These are phyloP conservation scores for Drosophila glabriapex DNA, from an alignment of 2,888 invertebrate species.

Conservation along the genomic window DNA sequence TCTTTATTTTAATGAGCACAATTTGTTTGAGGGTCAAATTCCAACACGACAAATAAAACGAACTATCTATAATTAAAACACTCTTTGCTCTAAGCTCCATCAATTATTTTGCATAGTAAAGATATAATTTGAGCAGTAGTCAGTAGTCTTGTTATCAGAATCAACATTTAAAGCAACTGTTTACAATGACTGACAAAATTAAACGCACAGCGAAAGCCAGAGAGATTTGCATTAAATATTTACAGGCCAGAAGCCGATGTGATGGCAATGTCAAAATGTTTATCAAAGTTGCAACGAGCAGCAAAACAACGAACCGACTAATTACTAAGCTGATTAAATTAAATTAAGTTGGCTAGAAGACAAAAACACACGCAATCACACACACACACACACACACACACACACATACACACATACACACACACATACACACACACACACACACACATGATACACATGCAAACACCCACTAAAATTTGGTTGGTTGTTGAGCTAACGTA, in stretches of 20 bases:
- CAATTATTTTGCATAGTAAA: neutral
- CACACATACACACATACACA: neutral
- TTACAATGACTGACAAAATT: neutral
- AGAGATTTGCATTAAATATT: constrained; percentile 39
- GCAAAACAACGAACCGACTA: constrained; percentile 28
- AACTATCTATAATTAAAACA: neutral
- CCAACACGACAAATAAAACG: neutral
- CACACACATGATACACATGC: neutral
- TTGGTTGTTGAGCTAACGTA: neutral
- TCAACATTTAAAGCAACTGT: neutral
- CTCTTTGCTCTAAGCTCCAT: neutral
- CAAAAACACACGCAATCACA: constrained; percentile 5
- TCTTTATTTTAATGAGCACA: neutral
- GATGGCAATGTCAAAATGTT: constrained; percentile 18
- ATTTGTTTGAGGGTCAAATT: neutral
- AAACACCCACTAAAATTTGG: constrained; percentile 3
- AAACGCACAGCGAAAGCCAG: neutral
- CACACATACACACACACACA: neutral
- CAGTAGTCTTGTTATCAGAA: neutral
- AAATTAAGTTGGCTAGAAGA: constrained; percentile 38
- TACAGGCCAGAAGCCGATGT: neutral
- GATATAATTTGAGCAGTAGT: neutral
- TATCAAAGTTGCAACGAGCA: constrained; percentile 14
- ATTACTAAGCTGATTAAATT: constrained; percentile 57
- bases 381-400: neutral